These are phyloP conservation scores for Melitaea cinxia DNA, from an alignment of 1,140 invertebrate species.

Conservation along the genomic window DNA sequence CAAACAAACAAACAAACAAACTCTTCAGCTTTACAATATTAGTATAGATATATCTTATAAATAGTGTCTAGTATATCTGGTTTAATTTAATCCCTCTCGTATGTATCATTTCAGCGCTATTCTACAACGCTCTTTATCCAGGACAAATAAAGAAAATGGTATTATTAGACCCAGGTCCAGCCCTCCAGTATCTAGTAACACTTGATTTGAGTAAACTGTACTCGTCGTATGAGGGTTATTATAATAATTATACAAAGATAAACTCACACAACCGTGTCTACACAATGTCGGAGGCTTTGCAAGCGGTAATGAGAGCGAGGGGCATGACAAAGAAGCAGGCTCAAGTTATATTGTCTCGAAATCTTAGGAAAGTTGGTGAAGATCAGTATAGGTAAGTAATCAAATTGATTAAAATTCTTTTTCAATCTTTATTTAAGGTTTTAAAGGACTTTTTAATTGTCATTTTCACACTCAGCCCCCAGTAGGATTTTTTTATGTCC, in stretches of 20 bases:
- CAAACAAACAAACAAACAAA: too few species aligned
- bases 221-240: conserved; percentile 48
- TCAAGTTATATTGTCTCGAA: conserved; percentile 46
- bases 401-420: background rate
- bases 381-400: conserved; percentile 48
- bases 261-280: conserved; percentile 36
- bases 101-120: conserved; percentile 46
- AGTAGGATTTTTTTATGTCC: too few species aligned
- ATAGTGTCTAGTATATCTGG: background rate
- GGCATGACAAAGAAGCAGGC: conserved; percentile 44
- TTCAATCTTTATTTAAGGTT: background rate
- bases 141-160: conserved; percentile 50
- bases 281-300: conserved; percentile 35
- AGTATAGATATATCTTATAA: too few species aligned
- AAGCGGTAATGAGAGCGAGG: conserved; percentile 47
- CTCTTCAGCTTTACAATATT: too few species aligned
- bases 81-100: background rate
- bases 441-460: too few species aligned
- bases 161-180: conserved; percentile 46
- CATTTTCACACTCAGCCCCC: too few species aligned
- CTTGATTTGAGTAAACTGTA: conserved; percentile 39
- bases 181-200: conserved; percentile 43
- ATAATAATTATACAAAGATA: conserved; percentile 48
- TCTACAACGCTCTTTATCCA: conserved; percentile 57
- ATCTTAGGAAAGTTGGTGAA: conserved; percentile 45